Conservation (phyloP, 2,113 vertebrate genomes). For the Hipposideros armiger region DNA sequence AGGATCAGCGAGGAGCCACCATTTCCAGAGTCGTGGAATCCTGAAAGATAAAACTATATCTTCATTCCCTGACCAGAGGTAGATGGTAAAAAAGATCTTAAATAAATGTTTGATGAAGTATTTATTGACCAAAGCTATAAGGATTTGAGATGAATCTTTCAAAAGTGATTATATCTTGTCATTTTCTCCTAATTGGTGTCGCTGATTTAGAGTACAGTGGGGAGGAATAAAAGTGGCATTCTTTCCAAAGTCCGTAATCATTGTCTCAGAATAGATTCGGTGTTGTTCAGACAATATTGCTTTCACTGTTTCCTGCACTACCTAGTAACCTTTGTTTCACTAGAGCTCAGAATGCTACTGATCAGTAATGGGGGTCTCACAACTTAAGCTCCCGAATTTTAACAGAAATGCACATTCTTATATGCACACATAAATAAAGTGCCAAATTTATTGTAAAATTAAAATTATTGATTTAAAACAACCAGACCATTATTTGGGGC, state of each 20-base stretch:
- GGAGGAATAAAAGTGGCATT: slow-evolving; percentile 26
- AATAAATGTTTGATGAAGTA: slow-evolving; percentile 36
- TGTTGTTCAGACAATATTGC: slow-evolving; percentile 42
- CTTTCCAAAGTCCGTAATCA: slow-evolving; percentile 21
- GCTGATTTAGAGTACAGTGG: slow-evolving; percentile 41
- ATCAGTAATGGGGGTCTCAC: slow-evolving; percentile 21
- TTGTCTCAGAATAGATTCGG: slow-evolving; percentile 40
- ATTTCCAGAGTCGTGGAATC: slow-evolving; percentile 38
- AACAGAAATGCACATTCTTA: not conserved
- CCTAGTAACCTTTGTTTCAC: slow-evolving; percentile 47
- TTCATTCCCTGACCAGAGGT: slow-evolving; percentile 32
- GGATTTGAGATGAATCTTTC: slow-evolving; percentile 35
- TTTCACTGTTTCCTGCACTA: slow-evolving; percentile 30
- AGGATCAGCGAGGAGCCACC: not conserved
- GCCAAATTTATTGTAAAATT: slow-evolving; percentile 12
- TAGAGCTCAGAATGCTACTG: slow-evolving; percentile 4
- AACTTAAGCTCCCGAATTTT: not conserved
- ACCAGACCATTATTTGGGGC: not conserved
- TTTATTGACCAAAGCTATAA: slow-evolving; percentile 26
- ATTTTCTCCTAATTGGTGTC: slow-evolving; percentile 14
- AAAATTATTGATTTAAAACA: slow-evolving; percentile 41
- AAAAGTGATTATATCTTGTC: slow-evolving; percentile 10
- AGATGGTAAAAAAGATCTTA: not conserved
- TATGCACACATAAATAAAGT: not conserved
- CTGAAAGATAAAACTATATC: slow-evolving; percentile 22